Evolutionary conservation across 2,888 invertebrate genomes (phyloP).

Genomic region (Dicyrtomina minuta): DNA sequence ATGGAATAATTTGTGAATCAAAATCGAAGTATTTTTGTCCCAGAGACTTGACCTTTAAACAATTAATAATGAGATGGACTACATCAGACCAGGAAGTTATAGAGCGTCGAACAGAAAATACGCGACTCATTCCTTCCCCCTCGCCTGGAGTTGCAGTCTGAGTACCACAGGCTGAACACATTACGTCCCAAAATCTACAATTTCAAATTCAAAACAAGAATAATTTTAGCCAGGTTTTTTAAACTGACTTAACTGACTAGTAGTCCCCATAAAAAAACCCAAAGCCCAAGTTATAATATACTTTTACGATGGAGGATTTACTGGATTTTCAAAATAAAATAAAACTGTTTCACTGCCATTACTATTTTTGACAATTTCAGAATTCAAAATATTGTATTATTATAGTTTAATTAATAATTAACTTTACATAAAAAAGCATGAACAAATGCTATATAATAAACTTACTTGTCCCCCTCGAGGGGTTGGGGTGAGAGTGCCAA

Average conservation of each 20-base stretch:
- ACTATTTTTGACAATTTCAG: too few relatives aligned
- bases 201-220: too few relatives aligned
- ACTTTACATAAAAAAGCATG: too few relatives aligned
- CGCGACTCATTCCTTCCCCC: slow-evolving; percentile 37
- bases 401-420: too few relatives aligned
- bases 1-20: slow-evolving; percentile 48
- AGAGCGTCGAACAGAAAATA: slow-evolving; percentile 50
- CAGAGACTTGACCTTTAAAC: slow-evolving; percentile 38
- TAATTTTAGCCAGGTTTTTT: too few relatives aligned
- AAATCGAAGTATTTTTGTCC: slow-evolving; percentile 48
- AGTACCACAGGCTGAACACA: slow-evolving; percentile 52
- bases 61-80: slow-evolving; percentile 48
- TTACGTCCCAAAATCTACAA: slow-evolving; percentile 51
- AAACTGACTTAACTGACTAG: background rate
- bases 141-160: slow-evolving; percentile 45
- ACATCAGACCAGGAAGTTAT: slow-evolving; percentile 51
- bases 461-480: slow-evolving; percentile 50
- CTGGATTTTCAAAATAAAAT: too few relatives aligned
- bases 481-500: slow-evolving; percentile 43
- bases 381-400: too few relatives aligned
- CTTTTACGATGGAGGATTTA: too few relatives aligned
- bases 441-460: background rate
- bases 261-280: too few relatives aligned
- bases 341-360: too few relatives aligned
- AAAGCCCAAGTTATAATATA: too few relatives aligned